Evolutionary conservation across 2,797 vertebrate species (phyloP).

Genomic region (Avahi laniger): DNA sequence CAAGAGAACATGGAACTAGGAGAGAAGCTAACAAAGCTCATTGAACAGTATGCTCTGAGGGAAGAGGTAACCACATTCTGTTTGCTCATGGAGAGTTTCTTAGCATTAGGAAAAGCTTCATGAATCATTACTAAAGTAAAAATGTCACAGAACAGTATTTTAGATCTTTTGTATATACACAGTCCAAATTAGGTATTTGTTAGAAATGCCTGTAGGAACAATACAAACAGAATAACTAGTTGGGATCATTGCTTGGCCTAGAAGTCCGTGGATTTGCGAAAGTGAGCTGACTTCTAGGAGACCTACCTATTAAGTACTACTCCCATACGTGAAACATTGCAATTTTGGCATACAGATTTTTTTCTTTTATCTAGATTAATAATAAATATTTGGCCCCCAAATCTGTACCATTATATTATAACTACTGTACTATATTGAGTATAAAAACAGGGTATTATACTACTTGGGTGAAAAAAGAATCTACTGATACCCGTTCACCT

Average conservation of each 20-base stretch:
- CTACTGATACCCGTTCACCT: neutral
- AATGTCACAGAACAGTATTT: neutral
- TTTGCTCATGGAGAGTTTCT: neutral
- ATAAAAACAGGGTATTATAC: neutral
- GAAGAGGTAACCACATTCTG: slow-evolving; percentile 88
- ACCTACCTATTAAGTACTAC: neutral
- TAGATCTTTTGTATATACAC: neutral
- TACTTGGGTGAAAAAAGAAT: neutral
- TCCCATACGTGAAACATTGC: neutral
- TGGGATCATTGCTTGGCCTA: neutral
- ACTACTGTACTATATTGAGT: neutral
- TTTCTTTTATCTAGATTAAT: neutral
- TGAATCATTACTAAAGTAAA: neutral
- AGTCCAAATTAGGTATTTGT: neutral
- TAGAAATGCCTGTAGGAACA: neutral
- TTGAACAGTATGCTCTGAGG: slow-evolving; percentile 93
- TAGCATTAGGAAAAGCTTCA: too few relatives aligned
- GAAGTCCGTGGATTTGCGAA: neutral
- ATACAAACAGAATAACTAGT: neutral
- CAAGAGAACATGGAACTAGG: slow-evolving; percentile 96
- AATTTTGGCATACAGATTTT: neutral
- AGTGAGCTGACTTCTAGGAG: neutral
- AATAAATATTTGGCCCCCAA: neutral
- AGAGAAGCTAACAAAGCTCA: slow-evolving; percentile 94
- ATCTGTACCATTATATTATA: neutral